These are phyloP conservation scores for Poeciliopsis presidionis DNA, from an alignment of 2,797 vertebrate species.

Conservation along the genomic window DNA sequence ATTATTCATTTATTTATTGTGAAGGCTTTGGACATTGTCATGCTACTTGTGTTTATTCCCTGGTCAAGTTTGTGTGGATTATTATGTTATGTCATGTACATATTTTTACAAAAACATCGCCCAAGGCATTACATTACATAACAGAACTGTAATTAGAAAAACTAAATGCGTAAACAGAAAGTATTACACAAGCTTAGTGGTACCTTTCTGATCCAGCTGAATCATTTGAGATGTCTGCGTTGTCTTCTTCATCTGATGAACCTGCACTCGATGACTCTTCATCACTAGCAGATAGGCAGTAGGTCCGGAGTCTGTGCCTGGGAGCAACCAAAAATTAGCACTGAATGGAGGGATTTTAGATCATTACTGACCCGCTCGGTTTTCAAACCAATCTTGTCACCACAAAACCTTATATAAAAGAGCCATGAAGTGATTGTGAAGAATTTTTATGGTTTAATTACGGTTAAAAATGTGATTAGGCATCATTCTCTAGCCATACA, in stretches of 20 bases:
- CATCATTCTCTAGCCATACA: neutral
- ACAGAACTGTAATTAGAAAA: neutral
- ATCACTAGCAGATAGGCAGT: conserved; percentile 80
- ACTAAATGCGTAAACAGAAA: neutral
- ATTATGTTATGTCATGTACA: neutral
- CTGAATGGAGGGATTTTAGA: neutral
- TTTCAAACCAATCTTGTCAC: neutral
- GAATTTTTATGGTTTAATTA: no score
- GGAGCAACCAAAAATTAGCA: conserved; percentile 6
- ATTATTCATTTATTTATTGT: neutral
- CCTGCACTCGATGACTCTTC: conserved; percentile 97
- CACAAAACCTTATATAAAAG: neutral
- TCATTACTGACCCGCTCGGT: neutral
- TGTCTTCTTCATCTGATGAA: conserved; percentile 93
- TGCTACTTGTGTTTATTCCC: neutral
- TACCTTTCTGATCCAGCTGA: conserved; percentile 89
- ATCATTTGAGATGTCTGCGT: conserved; percentile 85
- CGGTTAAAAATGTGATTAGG: neutral
- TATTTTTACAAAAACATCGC: neutral
- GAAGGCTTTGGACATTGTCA: neutral
- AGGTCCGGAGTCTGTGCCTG: conserved; percentile 72
- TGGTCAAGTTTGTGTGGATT: neutral
- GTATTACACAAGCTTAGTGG: conserved; percentile 48
- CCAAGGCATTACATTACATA: neutral
- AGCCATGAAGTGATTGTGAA: neutral